These are phyloP conservation scores for Dreissena rostriformis DNA, from an alignment of 1,140 invertebrate genomes.

Conservation along the genomic window DNA sequence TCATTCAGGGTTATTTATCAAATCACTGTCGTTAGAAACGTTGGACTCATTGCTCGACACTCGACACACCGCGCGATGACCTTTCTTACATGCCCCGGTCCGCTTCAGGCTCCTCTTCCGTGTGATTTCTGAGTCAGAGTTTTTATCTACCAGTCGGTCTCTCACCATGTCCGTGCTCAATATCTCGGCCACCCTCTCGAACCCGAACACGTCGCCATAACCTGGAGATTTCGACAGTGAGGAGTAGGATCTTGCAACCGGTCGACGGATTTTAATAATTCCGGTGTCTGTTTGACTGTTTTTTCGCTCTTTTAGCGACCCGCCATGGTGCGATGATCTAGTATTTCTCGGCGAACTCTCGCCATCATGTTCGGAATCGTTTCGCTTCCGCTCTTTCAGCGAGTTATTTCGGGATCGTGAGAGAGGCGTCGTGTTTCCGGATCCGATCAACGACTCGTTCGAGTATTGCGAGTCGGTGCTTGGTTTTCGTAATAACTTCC, in stretches of 20 bases:
- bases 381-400: slow-evolving; percentile 35
- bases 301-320: slow-evolving; percentile 48
- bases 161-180: too few species aligned
- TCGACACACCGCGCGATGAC: too few species aligned
- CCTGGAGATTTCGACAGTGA: slow-evolving; percentile 12
- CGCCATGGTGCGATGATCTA: background rate
- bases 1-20: too few species aligned
- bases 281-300: slow-evolving; percentile 2
- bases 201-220: too few species aligned
- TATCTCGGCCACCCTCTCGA: too few species aligned
- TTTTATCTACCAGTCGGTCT: too few species aligned
- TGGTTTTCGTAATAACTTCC: slow-evolving; percentile 6
- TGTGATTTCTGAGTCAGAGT: too few species aligned
- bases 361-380: background rate
- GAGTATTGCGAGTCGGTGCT: slow-evolving; percentile 10
- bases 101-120: too few species aligned
- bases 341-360: background rate
- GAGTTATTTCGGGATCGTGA: slow-evolving; percentile 38
- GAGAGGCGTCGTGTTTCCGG: background rate
- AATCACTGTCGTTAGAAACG: too few species aligned
- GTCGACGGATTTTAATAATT: background rate
- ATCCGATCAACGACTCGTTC: background rate
- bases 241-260: slow-evolving; percentile 19
- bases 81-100: too few species aligned
- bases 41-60: too few species aligned